Conservation (phyloP, 2,797 vertebrate species). For the Otolemur crassicaudatus region DNA sequence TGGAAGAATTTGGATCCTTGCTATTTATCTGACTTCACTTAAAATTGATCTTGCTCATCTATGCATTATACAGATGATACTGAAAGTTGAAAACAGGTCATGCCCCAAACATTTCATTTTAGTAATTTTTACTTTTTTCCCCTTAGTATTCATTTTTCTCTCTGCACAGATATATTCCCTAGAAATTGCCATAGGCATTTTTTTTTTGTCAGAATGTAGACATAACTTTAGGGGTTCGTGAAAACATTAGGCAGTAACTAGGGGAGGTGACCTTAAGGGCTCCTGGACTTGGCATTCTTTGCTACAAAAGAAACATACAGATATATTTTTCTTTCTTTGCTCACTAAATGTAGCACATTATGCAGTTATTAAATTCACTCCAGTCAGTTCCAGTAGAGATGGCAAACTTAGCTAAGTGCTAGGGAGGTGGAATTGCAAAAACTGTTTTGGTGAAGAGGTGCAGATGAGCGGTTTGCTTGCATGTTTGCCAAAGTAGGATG, state of each 20-base stretch:
- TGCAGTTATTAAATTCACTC: constrained; percentile 64
- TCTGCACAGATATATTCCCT: background rate
- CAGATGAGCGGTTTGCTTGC: background rate
- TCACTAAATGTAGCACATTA: constrained; percentile 46
- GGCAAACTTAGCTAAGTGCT: background rate
- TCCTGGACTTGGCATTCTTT: constrained; percentile 10
- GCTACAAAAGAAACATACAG: constrained; percentile 9
- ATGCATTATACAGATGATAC: background rate
- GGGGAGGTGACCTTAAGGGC: background rate
- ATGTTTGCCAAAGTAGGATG: constrained; percentile 22
- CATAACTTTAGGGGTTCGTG: background rate
- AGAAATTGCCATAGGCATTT: constrained; percentile 1
- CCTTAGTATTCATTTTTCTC: background rate
- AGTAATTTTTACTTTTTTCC: background rate
- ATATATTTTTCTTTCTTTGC: background rate
- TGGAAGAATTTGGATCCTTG: background rate
- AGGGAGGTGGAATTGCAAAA: constrained; percentile 32
- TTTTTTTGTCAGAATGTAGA: background rate
- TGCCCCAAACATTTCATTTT: background rate
- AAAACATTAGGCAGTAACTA: background rate
- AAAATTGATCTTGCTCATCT: background rate
- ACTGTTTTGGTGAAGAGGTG: constrained; percentile 17
- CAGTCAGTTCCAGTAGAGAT: background rate
- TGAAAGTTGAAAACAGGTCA: background rate
- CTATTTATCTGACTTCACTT: background rate